phyloP scores from a whole-genome alignment of 2,113 vertebrate species.

The Cephalopterus ornatus region DNA sequence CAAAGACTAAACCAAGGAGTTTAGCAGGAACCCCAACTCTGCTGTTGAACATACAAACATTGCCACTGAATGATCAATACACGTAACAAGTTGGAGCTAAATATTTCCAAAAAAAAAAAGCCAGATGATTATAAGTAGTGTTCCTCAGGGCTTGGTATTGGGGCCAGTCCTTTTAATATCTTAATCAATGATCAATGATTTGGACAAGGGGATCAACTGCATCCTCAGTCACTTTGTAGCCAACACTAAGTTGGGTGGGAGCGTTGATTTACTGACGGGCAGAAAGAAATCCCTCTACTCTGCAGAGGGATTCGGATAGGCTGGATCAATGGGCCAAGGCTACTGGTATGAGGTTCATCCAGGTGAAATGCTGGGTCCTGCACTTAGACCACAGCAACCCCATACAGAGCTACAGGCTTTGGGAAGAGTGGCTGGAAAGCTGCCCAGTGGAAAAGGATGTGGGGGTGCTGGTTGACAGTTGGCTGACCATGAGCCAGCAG shows the following conservation, averaged over 20 bases:
- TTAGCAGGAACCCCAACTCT: not conserved
- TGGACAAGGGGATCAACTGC: not conserved
- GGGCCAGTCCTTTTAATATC: not conserved
- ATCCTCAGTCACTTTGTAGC: not conserved
- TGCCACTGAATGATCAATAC: not conserved
- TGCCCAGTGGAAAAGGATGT: not conserved
- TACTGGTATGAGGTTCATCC: not conserved
- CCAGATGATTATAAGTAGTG: not conserved
- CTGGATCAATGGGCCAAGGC: not conserved
- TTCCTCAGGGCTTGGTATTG: not conserved
- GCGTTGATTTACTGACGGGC: not conserved
- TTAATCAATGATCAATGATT: not conserved
- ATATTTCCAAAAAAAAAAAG: not conserved
- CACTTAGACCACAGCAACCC: not conserved
- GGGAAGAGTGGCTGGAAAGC: not conserved
- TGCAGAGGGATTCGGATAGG: not conserved
- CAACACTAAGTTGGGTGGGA: not conserved
- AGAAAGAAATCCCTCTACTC: not conserved
- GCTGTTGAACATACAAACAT: not conserved
- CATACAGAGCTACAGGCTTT: not conserved
- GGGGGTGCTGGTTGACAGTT: not conserved
- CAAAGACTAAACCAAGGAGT: not conserved
- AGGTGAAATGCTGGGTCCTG: accelerated
- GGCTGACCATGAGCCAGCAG: not conserved
- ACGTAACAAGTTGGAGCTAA: not conserved